Evolutionary conservation across 2,888 invertebrate genomes (phyloP).

Genomic region (Hydropsyche betteni): DNA sequence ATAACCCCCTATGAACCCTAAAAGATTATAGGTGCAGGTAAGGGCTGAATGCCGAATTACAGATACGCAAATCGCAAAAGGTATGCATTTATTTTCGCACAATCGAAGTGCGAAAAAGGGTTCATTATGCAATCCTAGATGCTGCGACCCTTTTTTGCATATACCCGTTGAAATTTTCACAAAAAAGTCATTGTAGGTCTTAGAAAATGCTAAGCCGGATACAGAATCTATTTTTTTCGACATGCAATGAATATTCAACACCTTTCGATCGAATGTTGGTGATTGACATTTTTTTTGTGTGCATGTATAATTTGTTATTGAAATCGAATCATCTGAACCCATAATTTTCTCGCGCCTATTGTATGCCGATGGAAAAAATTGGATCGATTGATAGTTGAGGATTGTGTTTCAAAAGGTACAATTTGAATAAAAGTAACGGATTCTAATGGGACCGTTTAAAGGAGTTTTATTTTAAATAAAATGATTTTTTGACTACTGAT

Average conservation of each 20-base stretch:
- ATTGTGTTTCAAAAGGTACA: too few species aligned
- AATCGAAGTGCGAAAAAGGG: conserved; percentile 22
- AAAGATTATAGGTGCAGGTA: conserved; percentile 41
- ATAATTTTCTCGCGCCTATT: conserved; percentile 45
- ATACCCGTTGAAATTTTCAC: conserved; percentile 21
- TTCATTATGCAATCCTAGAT: conserved; percentile 35
- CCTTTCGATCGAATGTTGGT: conserved; percentile 37
- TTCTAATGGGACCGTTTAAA: too few species aligned
- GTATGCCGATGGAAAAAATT: not conserved
- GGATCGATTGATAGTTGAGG: too few species aligned
- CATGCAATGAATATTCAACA: conserved; percentile 49
- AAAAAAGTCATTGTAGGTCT: conserved; percentile 35
- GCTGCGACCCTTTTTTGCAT: conserved; percentile 42
- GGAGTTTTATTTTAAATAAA: too few species aligned
- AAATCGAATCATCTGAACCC: conserved; percentile 30
- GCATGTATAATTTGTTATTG: not conserved
- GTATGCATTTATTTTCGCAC: conserved; percentile 31
- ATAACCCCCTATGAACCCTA: conserved; percentile 31
- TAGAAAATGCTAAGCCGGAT: conserved; percentile 15
- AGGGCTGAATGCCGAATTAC: conserved; percentile 35
- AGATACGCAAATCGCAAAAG: conserved; percentile 34
- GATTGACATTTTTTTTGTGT: conserved; percentile 45
- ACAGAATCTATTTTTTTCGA: conserved; percentile 42
- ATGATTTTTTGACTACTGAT: too few species aligned
- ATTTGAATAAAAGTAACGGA: too few species aligned